Conservation (phyloP, 2,797 vertebrate genomes). For the Sebastes alutus region DNA sequence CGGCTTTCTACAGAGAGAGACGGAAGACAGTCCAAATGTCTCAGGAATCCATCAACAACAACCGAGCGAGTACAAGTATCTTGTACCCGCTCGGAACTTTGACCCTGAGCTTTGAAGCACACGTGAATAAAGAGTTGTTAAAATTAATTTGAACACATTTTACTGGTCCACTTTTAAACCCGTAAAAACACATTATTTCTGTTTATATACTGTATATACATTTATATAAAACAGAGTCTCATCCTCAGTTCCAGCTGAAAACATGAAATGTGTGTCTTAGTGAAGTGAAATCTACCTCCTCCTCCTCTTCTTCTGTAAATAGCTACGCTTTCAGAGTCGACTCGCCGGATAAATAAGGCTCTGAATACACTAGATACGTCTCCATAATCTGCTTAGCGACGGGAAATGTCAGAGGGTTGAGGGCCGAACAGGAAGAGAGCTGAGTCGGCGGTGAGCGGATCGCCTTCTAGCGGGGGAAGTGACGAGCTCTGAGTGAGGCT, state of each 20-base stretch:
- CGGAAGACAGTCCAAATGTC: background rate
- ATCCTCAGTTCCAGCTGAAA: no score
- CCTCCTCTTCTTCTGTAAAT: background rate
- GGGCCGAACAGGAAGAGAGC: constrained; percentile 11
- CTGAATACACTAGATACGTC: constrained; percentile 13
- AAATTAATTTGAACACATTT: no score
- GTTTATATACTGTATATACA: no score
- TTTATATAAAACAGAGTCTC: no score
- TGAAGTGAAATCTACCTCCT: background rate
- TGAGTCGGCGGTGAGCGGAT: constrained; percentile 20
- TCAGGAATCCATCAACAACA: background rate
- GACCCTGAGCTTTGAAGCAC: no score
- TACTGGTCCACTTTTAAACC: no score
- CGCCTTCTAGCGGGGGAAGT: background rate
- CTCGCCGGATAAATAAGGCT: background rate
- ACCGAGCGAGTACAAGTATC: no score
- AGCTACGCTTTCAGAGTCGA: background rate
- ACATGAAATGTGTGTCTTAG: no score
- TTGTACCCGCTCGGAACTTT: no score
- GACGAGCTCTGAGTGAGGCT: background rate
- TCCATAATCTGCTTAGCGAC: constrained; percentile 48
- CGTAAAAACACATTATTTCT: no score
- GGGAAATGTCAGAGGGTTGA: constrained; percentile 44
- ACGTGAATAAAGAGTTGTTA: no score
- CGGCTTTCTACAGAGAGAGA: background rate